These are phyloP conservation scores for Equus przewalskii DNA, from an alignment of 2,113 vertebrate genomes.

Conservation along the genomic window DNA sequence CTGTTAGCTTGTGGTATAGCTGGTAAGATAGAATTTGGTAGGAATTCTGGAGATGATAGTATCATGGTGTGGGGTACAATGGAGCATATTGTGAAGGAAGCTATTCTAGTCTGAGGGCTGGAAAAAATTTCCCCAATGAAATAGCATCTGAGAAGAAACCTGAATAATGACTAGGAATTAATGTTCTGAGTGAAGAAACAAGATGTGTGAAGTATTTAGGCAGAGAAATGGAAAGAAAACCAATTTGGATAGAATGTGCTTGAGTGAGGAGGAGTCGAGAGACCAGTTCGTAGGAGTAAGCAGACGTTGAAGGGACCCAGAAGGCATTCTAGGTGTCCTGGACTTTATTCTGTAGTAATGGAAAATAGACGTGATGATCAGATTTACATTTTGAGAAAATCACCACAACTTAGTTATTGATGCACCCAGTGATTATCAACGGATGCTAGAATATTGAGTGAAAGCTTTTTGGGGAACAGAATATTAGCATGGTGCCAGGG, in stretches of 20 bases:
- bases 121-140: background rate
- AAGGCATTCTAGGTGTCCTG: background rate
- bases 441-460: background rate
- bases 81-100: background rate
- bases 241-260: background rate
- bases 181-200: background rate
- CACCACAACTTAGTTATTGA: background rate
- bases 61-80: background rate
- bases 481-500: background rate
- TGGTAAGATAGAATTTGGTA: background rate
- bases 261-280: background rate
- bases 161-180: background rate
- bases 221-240: conserved; percentile 20
- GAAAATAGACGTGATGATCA: conserved; percentile 32
- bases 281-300: background rate
- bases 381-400: conserved; percentile 32
- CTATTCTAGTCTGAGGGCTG: background rate
- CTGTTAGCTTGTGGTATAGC: background rate
- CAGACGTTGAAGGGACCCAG: background rate
- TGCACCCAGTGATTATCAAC: background rate
- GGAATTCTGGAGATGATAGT: background rate
- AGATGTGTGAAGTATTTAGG: background rate
- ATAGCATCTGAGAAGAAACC: background rate
- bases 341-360: background rate
- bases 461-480: background rate